phyloP scores from a whole-genome alignment of 1,140 invertebrate genomes.

The Metopolophium dirhodum region DNA sequence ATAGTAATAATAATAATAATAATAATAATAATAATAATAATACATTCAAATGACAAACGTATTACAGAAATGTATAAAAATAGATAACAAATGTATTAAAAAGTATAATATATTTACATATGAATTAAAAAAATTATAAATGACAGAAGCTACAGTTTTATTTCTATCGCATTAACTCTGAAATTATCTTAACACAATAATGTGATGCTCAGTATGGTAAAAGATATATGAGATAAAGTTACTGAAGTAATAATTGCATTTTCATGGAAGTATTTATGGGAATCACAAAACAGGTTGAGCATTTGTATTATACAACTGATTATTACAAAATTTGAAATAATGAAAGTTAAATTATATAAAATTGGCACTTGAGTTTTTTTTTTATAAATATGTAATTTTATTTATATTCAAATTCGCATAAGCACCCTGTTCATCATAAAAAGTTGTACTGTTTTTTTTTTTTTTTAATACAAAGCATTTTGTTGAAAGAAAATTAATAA shows the following conservation, averaged over 20 bases:
- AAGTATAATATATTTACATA: slow-evolving; percentile 50
- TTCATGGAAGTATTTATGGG: not conserved
- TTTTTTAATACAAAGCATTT: not conserved
- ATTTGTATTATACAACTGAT: not conserved
- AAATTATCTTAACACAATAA: slow-evolving; percentile 25
- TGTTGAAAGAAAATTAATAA: not conserved
- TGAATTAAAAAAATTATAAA: slow-evolving; percentile 21
- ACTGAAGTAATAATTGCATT: not conserved
- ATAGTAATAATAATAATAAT: slow-evolving; percentile 49
- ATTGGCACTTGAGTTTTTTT: slow-evolving; percentile 44
- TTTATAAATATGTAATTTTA: not conserved
- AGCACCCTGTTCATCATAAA: slow-evolving; percentile 42
- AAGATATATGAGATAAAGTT: not conserved
- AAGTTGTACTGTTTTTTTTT: slow-evolving; percentile 9
- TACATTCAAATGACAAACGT: slow-evolving; percentile 51
- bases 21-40: slow-evolving; percentile 43
- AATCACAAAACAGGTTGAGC: slow-evolving; percentile 14
- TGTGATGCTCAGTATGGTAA: slow-evolving; percentile 20
- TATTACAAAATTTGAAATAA: not conserved
- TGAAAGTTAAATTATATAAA: not conserved
- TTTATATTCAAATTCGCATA: slow-evolving; percentile 43
- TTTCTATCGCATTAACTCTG: not conserved
- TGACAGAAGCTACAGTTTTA: not conserved
- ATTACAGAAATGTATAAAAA: slow-evolving; percentile 55
- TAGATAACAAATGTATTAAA: slow-evolving; percentile 54